Percentiles rank a stretch among this genome's conserved stretches.
These are phyloP conservation scores for Drosophila neotestacea DNA, from an alignment of 2,888 invertebrate genomes.

Conservation along the genomic window DNA sequence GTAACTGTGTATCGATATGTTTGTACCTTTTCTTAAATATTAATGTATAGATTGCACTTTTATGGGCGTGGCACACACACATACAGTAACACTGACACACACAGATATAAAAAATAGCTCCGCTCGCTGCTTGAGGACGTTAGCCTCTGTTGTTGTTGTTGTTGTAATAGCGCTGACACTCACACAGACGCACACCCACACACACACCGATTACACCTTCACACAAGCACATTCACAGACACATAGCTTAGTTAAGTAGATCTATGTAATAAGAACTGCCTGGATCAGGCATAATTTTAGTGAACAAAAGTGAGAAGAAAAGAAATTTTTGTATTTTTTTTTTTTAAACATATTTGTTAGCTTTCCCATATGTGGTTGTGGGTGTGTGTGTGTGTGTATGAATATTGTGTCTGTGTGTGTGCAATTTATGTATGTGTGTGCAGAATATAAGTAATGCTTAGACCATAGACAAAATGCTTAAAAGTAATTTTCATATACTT, in stretches of 20 bases:
- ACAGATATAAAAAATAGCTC: slow-evolving; percentile 11
- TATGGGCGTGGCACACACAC: slow-evolving; percentile 49
- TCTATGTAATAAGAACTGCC: slow-evolving; percentile 18
- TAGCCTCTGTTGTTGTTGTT: slow-evolving; percentile 80
- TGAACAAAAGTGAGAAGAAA: slow-evolving; percentile 31
- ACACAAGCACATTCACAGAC: slow-evolving; percentile 46
- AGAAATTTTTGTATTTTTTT: slow-evolving; percentile 19
- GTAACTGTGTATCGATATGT: slow-evolving; percentile 12
- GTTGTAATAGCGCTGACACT: slow-evolving; percentile 31
- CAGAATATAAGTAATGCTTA: slow-evolving; percentile 60
- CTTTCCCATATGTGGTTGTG: slow-evolving; percentile 40
- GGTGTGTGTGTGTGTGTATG: slow-evolving; percentile 33
- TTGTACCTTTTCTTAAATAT: slow-evolving; percentile 54
- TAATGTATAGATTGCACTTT: slow-evolving; percentile 71
- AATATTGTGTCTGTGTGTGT: slow-evolving; percentile 23
- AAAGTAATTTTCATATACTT: slow-evolving; percentile 60
- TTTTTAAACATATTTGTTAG: slow-evolving; percentile 48
- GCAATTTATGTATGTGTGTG: slow-evolving; percentile 33
- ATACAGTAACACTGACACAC: slow-evolving; percentile 9
- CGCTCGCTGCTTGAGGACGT: slow-evolving; percentile 55
- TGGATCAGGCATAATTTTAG: slow-evolving; percentile 33
- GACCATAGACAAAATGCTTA: slow-evolving; percentile 76
- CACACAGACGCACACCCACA: slow-evolving; percentile 14
- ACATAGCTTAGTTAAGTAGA: slow-evolving; percentile 41
- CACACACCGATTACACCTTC: slow-evolving; percentile 25